Base-by-base conservation (phyloP, 2,797 vertebrate species). In the Rhinella marina region DNA sequence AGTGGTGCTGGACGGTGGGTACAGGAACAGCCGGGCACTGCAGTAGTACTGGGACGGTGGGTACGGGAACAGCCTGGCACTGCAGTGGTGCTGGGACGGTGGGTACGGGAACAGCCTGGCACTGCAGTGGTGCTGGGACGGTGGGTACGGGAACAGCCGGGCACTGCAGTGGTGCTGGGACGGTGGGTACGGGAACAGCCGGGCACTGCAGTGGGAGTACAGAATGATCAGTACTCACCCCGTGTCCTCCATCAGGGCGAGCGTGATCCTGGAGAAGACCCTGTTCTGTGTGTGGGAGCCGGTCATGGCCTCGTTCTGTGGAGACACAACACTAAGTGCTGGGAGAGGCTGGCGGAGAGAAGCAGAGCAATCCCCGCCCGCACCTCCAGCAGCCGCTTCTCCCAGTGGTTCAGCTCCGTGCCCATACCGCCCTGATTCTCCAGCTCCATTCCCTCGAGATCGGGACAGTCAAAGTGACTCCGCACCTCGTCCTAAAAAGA, bases 301-400 rank as follows among this genome's bases (percentile, higher is more conserved):
- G 10, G 98, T 99, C 98, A 99, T 99, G 0, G 98, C 98, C 95
- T 99, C 98, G 89, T 99, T 99, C 98, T 99, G 95, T 90, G 95
- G 93, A 90, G n/a, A 59, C 13, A 27, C 11, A 59, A 84, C n/a
- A 70, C 1, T 2, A 21, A 50, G 50, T 25, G 32, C 72, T 41
- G 19, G 16, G 17, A 12, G 61, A n/a, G 54, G 7, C 41, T 6
- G 4, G 41, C 5, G 41, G 41, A 41, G 41, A 41, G 41, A 41
- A 41, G 4, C 41, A 5, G 41, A 41, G 2, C 2, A 32, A 17
- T 17, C 29, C 16, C 0, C 7, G 8, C 64, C 25, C 12, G 29
- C 23, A 99, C 98, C 97, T 99, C 98, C 90, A 99, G 90, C 85
- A 99, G 91, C 1, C 98, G 95, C 92, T 99, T 99, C 92, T 99